Conservation (phyloP, 2,888 invertebrate species). For the Drosophila percnosoma region DNA sequence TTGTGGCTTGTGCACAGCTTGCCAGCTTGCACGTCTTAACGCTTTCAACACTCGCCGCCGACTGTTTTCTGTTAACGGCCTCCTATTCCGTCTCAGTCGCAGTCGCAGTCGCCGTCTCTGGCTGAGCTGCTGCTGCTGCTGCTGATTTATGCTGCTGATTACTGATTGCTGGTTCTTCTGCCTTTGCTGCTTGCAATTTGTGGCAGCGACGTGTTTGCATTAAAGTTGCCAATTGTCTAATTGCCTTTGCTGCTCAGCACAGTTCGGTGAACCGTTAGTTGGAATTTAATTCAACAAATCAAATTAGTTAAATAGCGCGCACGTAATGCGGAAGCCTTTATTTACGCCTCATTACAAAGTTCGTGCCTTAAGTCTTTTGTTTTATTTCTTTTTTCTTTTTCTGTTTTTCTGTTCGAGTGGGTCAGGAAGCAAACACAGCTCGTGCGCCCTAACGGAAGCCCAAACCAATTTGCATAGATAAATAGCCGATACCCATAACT, state of each 20-base stretch:
- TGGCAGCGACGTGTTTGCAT: slow-evolving; percentile 63
- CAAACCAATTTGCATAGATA: slow-evolving; percentile 34
- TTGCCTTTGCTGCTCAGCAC: slow-evolving; percentile 50
- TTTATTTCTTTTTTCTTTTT: slow-evolving; percentile 9
- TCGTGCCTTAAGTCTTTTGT: slow-evolving; percentile 72
- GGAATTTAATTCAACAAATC: slow-evolving; percentile 43
- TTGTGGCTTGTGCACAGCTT: slow-evolving; percentile 12
- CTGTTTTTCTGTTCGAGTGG: slow-evolving; percentile 29
- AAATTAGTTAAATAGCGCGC: slow-evolving; percentile 46
- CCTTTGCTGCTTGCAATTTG: slow-evolving; percentile 27
- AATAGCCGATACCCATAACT: slow-evolving; percentile 23
- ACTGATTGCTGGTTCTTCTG: slow-evolving; percentile 31
- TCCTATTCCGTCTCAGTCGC: background rate
- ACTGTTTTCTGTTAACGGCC: slow-evolving; percentile 68
- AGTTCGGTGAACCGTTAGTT: slow-evolving; percentile 67
- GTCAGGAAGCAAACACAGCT: slow-evolving; percentile 58
- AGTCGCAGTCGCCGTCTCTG: slow-evolving; percentile 7
- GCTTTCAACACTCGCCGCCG: slow-evolving; percentile 80
- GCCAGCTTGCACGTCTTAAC: slow-evolving; percentile 72
- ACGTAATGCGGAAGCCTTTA: slow-evolving; percentile 63
- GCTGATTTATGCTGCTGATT: slow-evolving; percentile 9
- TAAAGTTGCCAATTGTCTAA: slow-evolving; percentile 59
- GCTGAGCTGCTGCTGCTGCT: slow-evolving; percentile 11
- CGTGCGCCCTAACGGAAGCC: slow-evolving; percentile 56
- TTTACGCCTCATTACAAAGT: slow-evolving; percentile 51